These are phyloP conservation scores for Nycticorax nycticorax DNA, from an alignment of 2,113 vertebrate species.

Conservation along the genomic window DNA sequence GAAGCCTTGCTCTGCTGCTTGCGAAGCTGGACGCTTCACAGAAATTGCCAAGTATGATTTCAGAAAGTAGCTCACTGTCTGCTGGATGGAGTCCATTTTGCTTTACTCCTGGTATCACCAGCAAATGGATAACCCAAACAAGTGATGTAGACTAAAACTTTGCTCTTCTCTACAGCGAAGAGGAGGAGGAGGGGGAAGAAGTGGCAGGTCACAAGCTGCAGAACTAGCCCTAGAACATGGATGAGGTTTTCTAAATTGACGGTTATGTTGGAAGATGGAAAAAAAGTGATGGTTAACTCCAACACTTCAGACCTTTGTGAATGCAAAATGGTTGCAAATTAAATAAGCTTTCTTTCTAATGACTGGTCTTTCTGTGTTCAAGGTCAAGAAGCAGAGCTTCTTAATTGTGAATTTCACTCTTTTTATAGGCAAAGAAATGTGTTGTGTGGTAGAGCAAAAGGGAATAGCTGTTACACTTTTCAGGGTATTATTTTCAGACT, in stretches of 20 bases:
- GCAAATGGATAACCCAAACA: neutral
- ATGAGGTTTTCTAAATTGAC: neutral
- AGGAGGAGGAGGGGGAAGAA: neutral
- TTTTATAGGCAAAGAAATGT: neutral
- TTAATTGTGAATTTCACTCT: neutral
- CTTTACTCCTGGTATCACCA: neutral
- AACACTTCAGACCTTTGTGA: neutral
- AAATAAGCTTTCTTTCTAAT: neutral
- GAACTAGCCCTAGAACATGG: neutral
- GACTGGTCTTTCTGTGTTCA: neutral
- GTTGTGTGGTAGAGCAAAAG: neutral
- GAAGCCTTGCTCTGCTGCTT: neutral
- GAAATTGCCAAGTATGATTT: neutral
- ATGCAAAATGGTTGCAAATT: neutral
- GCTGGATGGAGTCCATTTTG: accelerated
- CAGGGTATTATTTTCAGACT: neutral
- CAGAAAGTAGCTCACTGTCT: neutral
- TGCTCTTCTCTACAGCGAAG: neutral
- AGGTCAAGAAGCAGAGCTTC: neutral
- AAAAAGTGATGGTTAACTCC: neutral
- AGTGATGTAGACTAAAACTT: neutral
- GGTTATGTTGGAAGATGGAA: neutral
- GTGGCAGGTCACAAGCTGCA: neutral
- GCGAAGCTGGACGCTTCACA: neutral
- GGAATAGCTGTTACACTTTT: neutral